These are phyloP conservation scores for Monarcha castaneiventris DNA, from an alignment of 2,113 vertebrate species.

Conservation along the genomic window DNA sequence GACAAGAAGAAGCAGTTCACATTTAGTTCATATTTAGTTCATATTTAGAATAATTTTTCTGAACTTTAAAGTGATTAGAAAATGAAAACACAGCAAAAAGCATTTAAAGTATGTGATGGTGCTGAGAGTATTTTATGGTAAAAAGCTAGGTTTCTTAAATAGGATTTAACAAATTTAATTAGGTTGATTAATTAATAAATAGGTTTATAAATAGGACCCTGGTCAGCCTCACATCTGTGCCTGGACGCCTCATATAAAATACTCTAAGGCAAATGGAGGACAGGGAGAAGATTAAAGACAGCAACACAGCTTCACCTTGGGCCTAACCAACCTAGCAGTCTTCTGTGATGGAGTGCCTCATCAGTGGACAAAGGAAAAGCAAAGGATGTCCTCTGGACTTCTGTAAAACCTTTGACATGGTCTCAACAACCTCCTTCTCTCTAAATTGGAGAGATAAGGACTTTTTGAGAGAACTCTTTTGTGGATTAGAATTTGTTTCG, in stretches of 20 bases:
- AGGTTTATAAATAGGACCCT: not conserved
- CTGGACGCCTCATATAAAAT: not conserved
- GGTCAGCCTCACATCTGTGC: not conserved
- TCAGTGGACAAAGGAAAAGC: not conserved
- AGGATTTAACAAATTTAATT: too few species aligned
- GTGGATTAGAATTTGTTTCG: not conserved
- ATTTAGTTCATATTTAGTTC: not conserved
- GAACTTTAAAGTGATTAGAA: not conserved
- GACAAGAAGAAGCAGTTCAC: not conserved
- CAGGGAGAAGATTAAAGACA: not conserved
- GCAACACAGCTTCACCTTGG: not conserved
- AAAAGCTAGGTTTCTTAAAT: not conserved
- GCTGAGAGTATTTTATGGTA: not conserved
- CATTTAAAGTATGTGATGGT: not conserved
- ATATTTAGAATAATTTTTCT: not conserved
- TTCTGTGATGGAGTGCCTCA: not conserved
- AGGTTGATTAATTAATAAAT: not conserved
- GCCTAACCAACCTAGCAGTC: not conserved
- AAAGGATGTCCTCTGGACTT: not conserved
- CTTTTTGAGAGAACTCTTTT: not conserved
- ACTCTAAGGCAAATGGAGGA: not conserved
- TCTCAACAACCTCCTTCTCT: not conserved
- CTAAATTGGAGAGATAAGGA: not conserved
- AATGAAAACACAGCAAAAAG: not conserved
- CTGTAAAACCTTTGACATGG: not conserved